Evolutionary conservation across 2,888 invertebrate genomes (phyloP), one percentile per base, ranked within the genome.

Genomic region (Monopis laevigella): DNA sequence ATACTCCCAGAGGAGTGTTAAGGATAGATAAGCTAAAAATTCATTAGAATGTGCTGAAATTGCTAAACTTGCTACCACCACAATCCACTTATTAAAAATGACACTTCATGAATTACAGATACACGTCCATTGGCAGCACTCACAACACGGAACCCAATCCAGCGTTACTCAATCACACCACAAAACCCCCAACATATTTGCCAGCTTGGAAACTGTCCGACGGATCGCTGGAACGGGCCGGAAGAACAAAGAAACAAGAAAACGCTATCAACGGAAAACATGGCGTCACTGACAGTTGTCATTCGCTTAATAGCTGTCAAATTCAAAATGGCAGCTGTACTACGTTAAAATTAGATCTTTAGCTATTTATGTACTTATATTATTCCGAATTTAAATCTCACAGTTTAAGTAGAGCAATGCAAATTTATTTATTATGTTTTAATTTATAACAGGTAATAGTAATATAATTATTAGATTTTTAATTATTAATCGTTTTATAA

Each of bases 81-180:
- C n/a, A n/a, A n/a, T n/a, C n/a, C n/a, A n/a, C n/a, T n/a, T n/a
- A n/a, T n/a, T n/a, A n/a, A n/a, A n/a, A n/a, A n/a, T n/a, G 27
- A 2, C 6, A n/a, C 36, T 2, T 40, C 6, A 7, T 29, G 30
- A 1, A 40, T 58, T 56, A 3, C 66, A 89, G 89, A 28, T 96
- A 90, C 62, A 96, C 96, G 0, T 97, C 96, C 18, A 82, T 97
- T 52, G 97, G 96, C 39, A 89, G 89, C 59, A 83, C 84, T 45
- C 80, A 84, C 28, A 93, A 94, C 64, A 96, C 96, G 0, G 65
- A 84, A 45, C 90, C 87, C 1, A 96, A 97, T 80, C 90, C 92
- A 0, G 77, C 85, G 26, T 71, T 95, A 43, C 72, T 80, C 27
- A 62, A 65, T 11, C 83, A 86, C 53, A 54, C 46, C 17, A 65